phyloP scores from a whole-genome alignment of 2,797 vertebrate species.

The Tympanoctomys barrerae region DNA sequence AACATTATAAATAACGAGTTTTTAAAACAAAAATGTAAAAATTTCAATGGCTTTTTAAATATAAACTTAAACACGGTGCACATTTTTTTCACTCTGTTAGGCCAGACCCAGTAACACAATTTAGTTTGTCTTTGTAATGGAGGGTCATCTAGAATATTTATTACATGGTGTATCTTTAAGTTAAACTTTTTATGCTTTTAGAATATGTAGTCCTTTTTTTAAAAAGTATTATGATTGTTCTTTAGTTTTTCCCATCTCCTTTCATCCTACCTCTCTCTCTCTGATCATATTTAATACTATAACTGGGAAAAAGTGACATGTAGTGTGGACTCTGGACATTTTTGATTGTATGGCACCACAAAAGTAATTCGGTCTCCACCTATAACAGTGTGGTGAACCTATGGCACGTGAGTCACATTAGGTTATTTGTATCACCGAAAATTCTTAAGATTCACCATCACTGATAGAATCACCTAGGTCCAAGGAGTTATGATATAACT shows the following conservation, averaged over 20 bases:
- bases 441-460: not conserved
- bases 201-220: conserved; percentile 37
- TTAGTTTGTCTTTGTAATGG: conserved; percentile 55
- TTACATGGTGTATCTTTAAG: not conserved
- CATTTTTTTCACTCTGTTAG: conserved; percentile 59
- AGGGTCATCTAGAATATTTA: conserved; percentile 34
- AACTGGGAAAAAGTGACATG: conserved; percentile 23
- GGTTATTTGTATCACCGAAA: not conserved
- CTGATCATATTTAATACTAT: conserved; percentile 49
- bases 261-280: conserved; percentile 37
- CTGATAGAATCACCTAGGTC: not conserved
- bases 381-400: not conserved
- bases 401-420: not conserved
- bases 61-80: not conserved
- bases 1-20: conserved; percentile 43
- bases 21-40: conserved; percentile 60
- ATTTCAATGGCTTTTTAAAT: conserved; percentile 47
- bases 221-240: not conserved
- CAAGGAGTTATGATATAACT: not conserved
- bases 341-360: not conserved
- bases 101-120: conserved; percentile 22
- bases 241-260: conserved; percentile 54
- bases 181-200: conserved; percentile 36
- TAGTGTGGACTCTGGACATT: not conserved
- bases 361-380: not conserved